Conservation (phyloP, 2,113 vertebrate species). For the Gnathonemus longibarbis region DNA sequence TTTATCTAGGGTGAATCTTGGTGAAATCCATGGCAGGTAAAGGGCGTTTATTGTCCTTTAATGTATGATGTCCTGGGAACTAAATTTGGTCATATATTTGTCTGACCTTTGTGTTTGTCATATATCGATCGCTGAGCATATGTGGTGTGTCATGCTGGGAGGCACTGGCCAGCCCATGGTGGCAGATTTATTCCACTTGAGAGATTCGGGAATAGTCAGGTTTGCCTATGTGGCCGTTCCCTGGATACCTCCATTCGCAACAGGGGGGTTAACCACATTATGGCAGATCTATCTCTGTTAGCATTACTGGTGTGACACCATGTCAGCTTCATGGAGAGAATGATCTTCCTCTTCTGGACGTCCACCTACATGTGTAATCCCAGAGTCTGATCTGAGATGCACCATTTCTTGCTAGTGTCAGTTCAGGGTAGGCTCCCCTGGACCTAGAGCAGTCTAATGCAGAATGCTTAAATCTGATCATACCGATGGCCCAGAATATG, state of each 20-base stretch:
- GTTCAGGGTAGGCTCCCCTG: not conserved
- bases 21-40: not conserved
- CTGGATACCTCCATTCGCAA: not conserved
- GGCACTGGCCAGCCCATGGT: not conserved
- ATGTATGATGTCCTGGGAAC: constrained; percentile 13
- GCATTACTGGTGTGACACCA: constrained; percentile 15
- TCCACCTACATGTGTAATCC: not conserved
- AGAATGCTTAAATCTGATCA: not conserved
- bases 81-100: constrained; percentile 21
- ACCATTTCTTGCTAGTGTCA: not conserved
- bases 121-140: constrained; percentile 16
- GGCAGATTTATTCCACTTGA: constrained; percentile 11
- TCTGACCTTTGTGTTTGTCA: constrained; percentile 26
- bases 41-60: constrained; percentile 19
- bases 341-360: not conserved
- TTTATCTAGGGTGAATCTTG: not conserved
- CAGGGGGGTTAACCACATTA: constrained; percentile 30
- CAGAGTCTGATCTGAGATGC: not conserved
- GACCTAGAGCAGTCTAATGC: not conserved
- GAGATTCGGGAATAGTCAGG: constrained; percentile 16
- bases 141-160: constrained; percentile 10
- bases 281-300: constrained; percentile 31
- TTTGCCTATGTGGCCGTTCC: constrained; percentile 13
- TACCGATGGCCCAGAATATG: not conserved
- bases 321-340: not conserved